phyloP scores from a whole-genome alignment of 2,888 invertebrate species.

The Epistrophella euchroma region DNA sequence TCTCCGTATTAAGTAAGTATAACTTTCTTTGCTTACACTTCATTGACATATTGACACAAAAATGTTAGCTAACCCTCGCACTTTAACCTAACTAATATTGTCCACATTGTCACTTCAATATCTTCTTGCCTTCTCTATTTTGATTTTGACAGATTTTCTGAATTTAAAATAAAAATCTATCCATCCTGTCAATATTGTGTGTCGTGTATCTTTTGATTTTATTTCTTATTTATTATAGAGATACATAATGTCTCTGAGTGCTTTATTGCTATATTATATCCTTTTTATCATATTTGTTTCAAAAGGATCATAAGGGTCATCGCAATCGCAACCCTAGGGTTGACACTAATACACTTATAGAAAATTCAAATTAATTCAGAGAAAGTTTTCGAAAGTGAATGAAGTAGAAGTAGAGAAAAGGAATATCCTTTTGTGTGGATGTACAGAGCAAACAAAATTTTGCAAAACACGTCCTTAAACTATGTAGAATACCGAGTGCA shows the following conservation, averaged over 20 bases:
- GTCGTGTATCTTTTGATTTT: not conserved
- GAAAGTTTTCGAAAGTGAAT: conserved; percentile 8
- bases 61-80: not conserved
- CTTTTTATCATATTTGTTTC: conserved; percentile 10
- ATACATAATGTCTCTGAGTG: not conserved
- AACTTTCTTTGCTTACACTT: conserved; percentile 43
- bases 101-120: not conserved
- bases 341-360: conserved; percentile 12
- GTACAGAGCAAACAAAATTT: not conserved
- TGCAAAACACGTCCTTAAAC: not conserved
- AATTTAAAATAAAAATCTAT: conserved; percentile 26
- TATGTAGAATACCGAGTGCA: not conserved
- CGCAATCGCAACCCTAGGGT: not conserved
- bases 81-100: not conserved
- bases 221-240: not conserved
- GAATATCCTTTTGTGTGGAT: conserved; percentile 1
- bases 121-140: not conserved
- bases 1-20: conserved; percentile 47
- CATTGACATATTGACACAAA: conserved; percentile 36
- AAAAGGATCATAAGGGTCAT: conserved; percentile 21
- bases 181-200: conserved; percentile 18
- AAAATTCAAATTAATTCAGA: conserved; percentile 33
- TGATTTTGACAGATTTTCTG: conserved; percentile 25
- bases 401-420: too few species aligned
- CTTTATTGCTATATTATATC: not conserved